These are phyloP conservation scores for Mactra quadrangularis DNA, from an alignment of 1,140 invertebrate genomes.

Conservation along the genomic window DNA sequence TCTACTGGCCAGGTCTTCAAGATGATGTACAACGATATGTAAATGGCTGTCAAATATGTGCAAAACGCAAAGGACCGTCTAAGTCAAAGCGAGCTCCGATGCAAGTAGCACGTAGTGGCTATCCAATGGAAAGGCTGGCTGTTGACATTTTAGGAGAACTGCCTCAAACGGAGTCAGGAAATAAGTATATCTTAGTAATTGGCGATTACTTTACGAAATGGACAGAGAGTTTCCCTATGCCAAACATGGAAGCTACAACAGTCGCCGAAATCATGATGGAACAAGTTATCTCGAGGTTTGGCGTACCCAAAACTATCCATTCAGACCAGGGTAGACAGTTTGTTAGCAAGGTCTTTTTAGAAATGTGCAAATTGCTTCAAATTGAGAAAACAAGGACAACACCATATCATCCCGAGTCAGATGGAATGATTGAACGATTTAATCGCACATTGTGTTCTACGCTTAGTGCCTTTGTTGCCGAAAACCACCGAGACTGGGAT, in stretches of 20 bases:
- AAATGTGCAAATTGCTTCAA: conserved; percentile 53
- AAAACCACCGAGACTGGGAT: conserved; percentile 68
- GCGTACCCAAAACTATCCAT: conserved; percentile 77
- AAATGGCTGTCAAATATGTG: conserved; percentile 43
- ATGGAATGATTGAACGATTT: conserved; percentile 65
- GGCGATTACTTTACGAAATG: conserved; percentile 83
- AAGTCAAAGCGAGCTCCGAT: conserved; percentile 41
- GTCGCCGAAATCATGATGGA: conserved; percentile 79
- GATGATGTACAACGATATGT: conserved; percentile 30
- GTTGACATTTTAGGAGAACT: conserved; percentile 65
- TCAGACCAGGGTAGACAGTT: conserved; percentile 79
- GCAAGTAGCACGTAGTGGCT: conserved; percentile 34
- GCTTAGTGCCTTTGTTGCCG: conserved; percentile 67
- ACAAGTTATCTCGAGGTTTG: conserved; percentile 78
- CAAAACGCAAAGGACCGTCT: conserved; percentile 20
- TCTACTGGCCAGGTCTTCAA: conserved; percentile 43
- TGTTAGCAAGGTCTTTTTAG: conserved; percentile 51
- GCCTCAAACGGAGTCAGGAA: conserved; percentile 61
- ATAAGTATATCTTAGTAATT: conserved; percentile 81
- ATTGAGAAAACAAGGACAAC: conserved; percentile 61
- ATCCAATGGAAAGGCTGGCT: conserved; percentile 52
- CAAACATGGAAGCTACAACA: conserved; percentile 80
- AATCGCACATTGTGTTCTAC: conserved; percentile 69
- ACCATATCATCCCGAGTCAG: conserved; percentile 59
- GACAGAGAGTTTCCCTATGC: conserved; percentile 78